A percentile compares a stretch with the other conserved stretches of the same genome.
These are phyloP conservation scores for Drosophila macrothrix DNA, from an alignment of 2,888 invertebrate genomes.

Conservation along the genomic window DNA sequence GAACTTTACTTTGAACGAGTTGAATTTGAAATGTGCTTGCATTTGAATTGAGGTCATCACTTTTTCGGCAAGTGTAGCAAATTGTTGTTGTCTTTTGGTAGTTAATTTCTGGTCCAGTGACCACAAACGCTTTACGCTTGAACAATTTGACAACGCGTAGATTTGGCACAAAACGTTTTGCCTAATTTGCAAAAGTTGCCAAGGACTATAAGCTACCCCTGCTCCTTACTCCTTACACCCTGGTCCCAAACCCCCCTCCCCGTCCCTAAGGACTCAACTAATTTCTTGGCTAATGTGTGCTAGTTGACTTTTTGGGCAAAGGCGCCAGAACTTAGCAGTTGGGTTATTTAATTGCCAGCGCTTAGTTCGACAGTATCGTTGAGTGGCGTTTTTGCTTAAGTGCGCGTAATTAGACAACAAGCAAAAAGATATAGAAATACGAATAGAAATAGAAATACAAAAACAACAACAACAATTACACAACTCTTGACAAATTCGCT, in stretches of 20 bases:
- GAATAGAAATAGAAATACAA: background rate
- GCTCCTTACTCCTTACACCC: background rate
- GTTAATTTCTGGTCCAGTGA: conserved; percentile 21
- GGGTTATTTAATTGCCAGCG: conserved; percentile 74
- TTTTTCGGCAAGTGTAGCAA: conserved; percentile 19
- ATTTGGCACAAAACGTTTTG: conserved; percentile 78
- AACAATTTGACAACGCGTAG: conserved; percentile 79
- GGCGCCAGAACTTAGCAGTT: conserved; percentile 46
- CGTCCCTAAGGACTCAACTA: conserved; percentile 17
- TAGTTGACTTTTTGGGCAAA: conserved; percentile 49
- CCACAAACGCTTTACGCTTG: conserved; percentile 69
- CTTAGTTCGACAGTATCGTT: conserved; percentile 55
- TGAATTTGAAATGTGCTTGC: background rate
- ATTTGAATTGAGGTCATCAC: background rate
- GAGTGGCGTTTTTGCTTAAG: conserved; percentile 56
- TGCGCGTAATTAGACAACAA: conserved; percentile 74
- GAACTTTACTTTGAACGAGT: background rate
- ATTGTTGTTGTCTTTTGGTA: conserved; percentile 37
- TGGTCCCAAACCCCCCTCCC: background rate
- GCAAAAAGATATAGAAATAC: conserved; percentile 13
- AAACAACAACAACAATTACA: no score
- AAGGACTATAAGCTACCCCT: conserved; percentile 1
- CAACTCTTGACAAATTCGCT: conserved; percentile 59
- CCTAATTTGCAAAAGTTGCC: conserved; percentile 77
- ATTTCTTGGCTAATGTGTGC: conserved; percentile 70